Evolutionary conservation across 2,888 invertebrate species (phyloP).

Genomic region (Chaitophorus viminalis): DNA sequence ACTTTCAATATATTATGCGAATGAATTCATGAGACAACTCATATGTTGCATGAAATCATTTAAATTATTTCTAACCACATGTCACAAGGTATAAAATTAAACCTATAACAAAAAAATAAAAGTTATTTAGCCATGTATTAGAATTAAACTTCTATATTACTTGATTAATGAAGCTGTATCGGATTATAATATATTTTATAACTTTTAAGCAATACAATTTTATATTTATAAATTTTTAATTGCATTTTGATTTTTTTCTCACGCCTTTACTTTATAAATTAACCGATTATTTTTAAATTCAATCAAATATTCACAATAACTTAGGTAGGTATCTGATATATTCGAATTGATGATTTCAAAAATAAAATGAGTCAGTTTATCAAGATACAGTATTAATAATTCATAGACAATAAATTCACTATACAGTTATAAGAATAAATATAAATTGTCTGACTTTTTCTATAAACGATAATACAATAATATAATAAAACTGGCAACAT

Average conservation of each 20-base stretch:
- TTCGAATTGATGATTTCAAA: neutral
- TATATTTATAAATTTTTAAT: conserved; percentile 9
- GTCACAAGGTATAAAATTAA: neutral
- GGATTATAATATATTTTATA: conserved; percentile 14
- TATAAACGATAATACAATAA: too few relatives aligned
- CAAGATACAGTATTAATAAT: too few relatives aligned
- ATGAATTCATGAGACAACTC: neutral
- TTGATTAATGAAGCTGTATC: conserved; percentile 22
- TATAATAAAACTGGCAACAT: too few relatives aligned
- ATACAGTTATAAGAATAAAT: too few relatives aligned
- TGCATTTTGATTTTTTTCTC: neutral
- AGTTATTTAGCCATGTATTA: neutral
- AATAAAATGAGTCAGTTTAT: neutral
- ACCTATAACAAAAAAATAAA: conserved; percentile 4
- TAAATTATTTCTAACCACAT: neutral
- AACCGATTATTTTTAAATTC: neutral
- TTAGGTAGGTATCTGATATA: neutral
- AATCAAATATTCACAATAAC: neutral
- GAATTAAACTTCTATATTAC: conserved; percentile 1
- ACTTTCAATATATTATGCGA: neutral
- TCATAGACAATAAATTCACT: too few relatives aligned
- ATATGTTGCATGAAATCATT: neutral
- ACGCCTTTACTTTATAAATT: neutral
- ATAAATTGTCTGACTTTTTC: too few relatives aligned
- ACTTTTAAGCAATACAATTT: neutral